Evolutionary conservation across 1,140 invertebrate species (phyloP), one percentile per base, ranked within the genome.

Genomic region (Macrobrachium rosenbergii): DNA sequence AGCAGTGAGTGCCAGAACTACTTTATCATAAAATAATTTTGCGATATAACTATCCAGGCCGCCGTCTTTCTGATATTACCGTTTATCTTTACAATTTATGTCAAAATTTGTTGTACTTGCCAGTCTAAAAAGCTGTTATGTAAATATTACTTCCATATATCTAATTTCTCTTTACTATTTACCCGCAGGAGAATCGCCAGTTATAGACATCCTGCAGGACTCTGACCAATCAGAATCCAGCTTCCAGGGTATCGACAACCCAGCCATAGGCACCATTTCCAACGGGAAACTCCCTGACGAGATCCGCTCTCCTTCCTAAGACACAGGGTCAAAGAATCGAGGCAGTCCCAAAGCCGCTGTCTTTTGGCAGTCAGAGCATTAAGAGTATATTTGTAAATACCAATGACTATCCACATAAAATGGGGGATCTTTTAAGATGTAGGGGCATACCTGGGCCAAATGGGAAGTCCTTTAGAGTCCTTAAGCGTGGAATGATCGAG

Each of bases 201-300:
- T 64, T 8, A 28, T 84, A 2, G 62, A 63, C 5, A 78, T 84
- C 37, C 59, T 84, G 0, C 73, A 63, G 43, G 75, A 84, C 58
- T 64, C 69, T 23, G 75, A 78, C 28, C 17, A 60, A 16, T 77
- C 75, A 72, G 72, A 45, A 11, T 63, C 45, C 58, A 76, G 43
- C n/a, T 5, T 58, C 8, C 60, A 64, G 6, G 83, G 83, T 0
- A 45, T 84, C 19, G 83, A 84, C 75, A 84, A 84, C 19, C 83
- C 83, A 6, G 82, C 43, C 23, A 62, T 84, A 2, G 23, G 12
- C n/a, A 37, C 58, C 21, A 67, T 81, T 17, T 64, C 60, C 60
- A 37, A 64, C 60, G 60, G 64, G 16, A 37, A 59, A 14, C 21
- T 67, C 79, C 79, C 62, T 8, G 60, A 62, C 12, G 16, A 21